Conservation (phyloP, 2,888 invertebrate genomes). For the Drosophila parthenogenetica region DNA sequence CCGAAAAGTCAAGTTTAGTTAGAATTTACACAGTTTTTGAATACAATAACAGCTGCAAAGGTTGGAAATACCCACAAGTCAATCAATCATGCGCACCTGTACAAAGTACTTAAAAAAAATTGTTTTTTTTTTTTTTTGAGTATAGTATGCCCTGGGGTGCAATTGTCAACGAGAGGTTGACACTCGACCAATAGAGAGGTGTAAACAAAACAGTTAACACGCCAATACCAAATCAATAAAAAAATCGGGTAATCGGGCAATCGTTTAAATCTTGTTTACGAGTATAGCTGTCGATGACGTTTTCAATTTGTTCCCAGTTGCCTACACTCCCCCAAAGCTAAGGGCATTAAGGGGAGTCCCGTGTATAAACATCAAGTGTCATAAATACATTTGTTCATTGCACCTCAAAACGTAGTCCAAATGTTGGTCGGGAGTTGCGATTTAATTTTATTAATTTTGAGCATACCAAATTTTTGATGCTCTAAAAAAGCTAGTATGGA, state of each 20-base stretch:
- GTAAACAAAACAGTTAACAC: constrained; percentile 49
- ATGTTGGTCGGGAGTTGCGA: constrained; percentile 16
- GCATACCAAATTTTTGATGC: background rate
- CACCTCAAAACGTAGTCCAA: constrained; percentile 25
- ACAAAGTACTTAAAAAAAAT: constrained; percentile 19
- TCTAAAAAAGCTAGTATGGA: background rate
- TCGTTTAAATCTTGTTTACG: constrained; percentile 15
- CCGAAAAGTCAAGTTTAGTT: constrained; percentile 7
- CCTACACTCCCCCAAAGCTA: background rate
- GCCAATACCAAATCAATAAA: constrained; percentile 42
- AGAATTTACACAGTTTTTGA: constrained; percentile 7
- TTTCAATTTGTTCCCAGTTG: constrained; percentile 21
- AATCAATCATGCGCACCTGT: constrained; percentile 13
- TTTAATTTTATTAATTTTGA: background rate
- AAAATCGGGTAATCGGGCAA: constrained; percentile 23
- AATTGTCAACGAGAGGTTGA: constrained; percentile 14
- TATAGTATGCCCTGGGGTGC: constrained; percentile 16
- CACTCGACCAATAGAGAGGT: constrained; percentile 30
- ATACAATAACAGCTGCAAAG: constrained; percentile 3
- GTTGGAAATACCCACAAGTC: background rate
- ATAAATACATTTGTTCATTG: constrained; percentile 18
- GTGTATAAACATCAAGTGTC: constrained; percentile 2
- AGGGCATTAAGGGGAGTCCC: background rate
- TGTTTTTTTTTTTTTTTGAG: constrained; percentile 2
- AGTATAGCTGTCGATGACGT: constrained; percentile 27